Evolutionary conservation across 2,888 invertebrate genomes (phyloP).

Genomic region (Torymus tubicola): DNA sequence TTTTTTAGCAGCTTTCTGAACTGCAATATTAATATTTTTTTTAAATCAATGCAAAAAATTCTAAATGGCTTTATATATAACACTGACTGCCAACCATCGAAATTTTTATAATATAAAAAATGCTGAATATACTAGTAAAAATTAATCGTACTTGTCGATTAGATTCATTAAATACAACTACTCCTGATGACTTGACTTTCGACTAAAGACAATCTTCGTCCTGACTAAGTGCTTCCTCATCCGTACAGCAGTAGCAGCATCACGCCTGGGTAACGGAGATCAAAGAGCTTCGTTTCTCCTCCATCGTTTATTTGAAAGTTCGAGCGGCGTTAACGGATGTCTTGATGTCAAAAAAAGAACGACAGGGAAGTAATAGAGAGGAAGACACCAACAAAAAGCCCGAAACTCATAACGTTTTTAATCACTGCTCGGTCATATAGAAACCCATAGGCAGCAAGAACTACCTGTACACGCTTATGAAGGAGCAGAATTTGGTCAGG

Average conservation of each 20-base stretch:
- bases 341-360: constrained; percentile 10
- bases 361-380: background rate
- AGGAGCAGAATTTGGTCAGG: constrained; percentile 46
- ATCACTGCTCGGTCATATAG: constrained; percentile 27
- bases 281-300: constrained; percentile 16
- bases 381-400: constrained; percentile 22
- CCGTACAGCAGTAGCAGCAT: too few species aligned
- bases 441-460: background rate
- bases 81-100: too few species aligned
- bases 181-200: background rate
- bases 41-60: too few species aligned
- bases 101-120: too few species aligned
- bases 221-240: too few species aligned
- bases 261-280: background rate
- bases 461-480: background rate
- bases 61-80: too few species aligned
- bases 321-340: background rate
- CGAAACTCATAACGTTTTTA: constrained; percentile 39
- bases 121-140: too few species aligned
- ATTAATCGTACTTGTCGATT: background rate
- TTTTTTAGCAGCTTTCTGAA: too few species aligned
- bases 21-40: too few species aligned
- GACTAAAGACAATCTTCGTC: background rate
- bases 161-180: background rate
- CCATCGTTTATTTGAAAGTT: background rate